These are phyloP conservation scores for Camponotus fellah DNA, from an alignment of 2,888 invertebrate species.

Conservation along the genomic window DNA sequence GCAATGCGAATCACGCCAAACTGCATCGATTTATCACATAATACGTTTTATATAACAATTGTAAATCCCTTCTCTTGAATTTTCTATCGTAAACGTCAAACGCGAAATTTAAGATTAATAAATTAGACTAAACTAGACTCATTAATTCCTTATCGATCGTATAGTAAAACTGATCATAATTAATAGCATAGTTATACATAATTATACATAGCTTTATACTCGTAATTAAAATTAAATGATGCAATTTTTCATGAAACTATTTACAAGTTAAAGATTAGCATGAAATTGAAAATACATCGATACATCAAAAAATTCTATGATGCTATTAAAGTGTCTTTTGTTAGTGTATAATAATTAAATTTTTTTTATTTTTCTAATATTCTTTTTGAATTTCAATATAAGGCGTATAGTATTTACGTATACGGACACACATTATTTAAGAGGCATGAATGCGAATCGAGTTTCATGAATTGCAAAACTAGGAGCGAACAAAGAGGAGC, in stretches of 20 bases:
- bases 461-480: constrained; percentile 53
- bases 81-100: neutral
- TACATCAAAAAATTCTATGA: neutral
- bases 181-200: neutral
- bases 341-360: neutral
- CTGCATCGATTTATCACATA: neutral
- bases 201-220: neutral
- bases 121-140: neutral
- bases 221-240: neutral
- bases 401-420: no score
- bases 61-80: neutral
- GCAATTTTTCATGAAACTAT: neutral
- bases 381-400: neutral
- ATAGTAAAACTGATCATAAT: neutral
- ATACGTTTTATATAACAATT: neutral
- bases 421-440: constrained; percentile 8
- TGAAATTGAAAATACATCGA: neutral
- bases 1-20: neutral
- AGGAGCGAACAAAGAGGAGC: constrained; percentile 35
- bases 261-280: neutral
- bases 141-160: neutral
- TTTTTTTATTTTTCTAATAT: neutral
- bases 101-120: neutral
- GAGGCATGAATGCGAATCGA: constrained; percentile 8
- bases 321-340: neutral